Base-by-base conservation (phyloP, 1,140 invertebrate genomes). In the Oedothorax gibbosus region DNA sequence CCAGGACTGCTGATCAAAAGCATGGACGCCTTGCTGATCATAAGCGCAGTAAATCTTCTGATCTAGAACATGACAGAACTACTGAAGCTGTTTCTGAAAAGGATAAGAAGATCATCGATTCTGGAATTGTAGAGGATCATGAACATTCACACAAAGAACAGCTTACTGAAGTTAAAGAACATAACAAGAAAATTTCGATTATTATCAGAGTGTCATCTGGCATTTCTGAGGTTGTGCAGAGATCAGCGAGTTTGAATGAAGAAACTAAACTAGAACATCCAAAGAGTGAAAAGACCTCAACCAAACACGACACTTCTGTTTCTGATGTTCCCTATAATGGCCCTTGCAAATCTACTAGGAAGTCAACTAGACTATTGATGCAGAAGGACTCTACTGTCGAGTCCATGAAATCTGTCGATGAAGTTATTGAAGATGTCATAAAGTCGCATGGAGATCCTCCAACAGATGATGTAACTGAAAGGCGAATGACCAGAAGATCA, bases 341-440 rank as follows among this genome's bases (percentile, higher is more conserved):
- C 8, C 51, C 71, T 51, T 79, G 80, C 10, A 88, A 87, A 86
- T 68, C 78, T 49, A 87, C 88, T 21, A 90, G 95, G 56, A 97
- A 96, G 89, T 96, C 95, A 0, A 92, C 94, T 78, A 91, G 95
- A 86, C 83, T 88, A 9, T 84, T 81, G 85, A 86, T 84, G 15
- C 86, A 87, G 60, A 18, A 57, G 10, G 86, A 86, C 56, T 95
- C 92, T 73, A 94, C 94, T 0, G 35, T 35, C 35, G 35, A 35
- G 35, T 35, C 35, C 35, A 35, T 35, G 35, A 35, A 35, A 35
- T 35, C 35, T 35, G 92, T 96, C 0, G 95, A 96, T 89, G 95
- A 97, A 87, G 92, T 94, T 0, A 96, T 97, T 86, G 96, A 97
- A 83, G 95, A 97, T 87, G 95, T 96, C 4, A 92, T 96, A 0